phyloP scores from a whole-genome alignment of 2,797 vertebrate species.

The Anolis apletophallus region DNA sequence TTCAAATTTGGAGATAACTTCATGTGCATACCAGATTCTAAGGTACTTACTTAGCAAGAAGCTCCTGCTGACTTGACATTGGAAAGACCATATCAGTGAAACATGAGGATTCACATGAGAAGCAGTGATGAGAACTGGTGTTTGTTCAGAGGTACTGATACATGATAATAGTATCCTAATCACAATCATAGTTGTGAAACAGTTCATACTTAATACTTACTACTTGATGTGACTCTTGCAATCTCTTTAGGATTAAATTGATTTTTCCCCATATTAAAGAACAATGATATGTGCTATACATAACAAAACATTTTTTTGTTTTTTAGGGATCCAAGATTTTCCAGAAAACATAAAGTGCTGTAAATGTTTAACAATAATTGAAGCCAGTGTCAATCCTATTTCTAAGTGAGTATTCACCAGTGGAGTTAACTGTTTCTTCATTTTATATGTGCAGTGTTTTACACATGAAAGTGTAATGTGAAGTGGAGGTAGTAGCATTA shows the following conservation, averaged over 20 bases:
- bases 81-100: background rate
- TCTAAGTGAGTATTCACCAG: constrained; percentile 91
- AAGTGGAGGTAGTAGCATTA: background rate
- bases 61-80: background rate
- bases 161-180: background rate
- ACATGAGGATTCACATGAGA: background rate
- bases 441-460: background rate
- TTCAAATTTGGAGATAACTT: background rate
- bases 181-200: background rate
- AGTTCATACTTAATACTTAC: background rate
- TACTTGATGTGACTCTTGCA: background rate
- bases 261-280: background rate
- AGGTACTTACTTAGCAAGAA: background rate
- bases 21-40: background rate
- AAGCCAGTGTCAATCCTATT: constrained; percentile 99
- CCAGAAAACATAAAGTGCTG: constrained; percentile 99
- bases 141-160: background rate
- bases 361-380: constrained; percentile 98
- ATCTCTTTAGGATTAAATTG: constrained; percentile 1
- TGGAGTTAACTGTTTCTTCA: constrained; percentile 36
- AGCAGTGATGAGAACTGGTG: background rate
- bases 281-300: background rate
- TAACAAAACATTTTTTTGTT: background rate
- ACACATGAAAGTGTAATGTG: background rate
- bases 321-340: constrained; percentile 97